Percentiles rank a stretch among this genome's conserved stretches.
Conservation (phyloP, 2,797 vertebrate genomes). For the Sebastes steindachneri region DNA sequence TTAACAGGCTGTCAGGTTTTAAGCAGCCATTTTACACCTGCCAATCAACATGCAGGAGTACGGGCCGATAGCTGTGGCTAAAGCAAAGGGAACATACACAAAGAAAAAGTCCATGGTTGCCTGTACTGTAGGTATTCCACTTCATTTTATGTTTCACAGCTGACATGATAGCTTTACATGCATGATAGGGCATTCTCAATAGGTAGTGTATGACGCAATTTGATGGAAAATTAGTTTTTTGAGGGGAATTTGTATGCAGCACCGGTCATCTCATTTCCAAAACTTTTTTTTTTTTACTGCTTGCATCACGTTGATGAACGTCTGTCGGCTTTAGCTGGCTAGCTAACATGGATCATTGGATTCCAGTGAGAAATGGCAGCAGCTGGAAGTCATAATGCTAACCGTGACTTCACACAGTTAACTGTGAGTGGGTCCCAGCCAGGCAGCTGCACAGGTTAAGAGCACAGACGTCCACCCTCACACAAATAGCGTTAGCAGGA, state of each 20-base stretch:
- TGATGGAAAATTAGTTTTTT: neutral
- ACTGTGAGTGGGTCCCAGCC: neutral
- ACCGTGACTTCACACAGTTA: neutral
- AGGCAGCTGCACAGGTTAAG: neutral
- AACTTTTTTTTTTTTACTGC: neutral
- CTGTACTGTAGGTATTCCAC: neutral
- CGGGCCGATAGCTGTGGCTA: neutral
- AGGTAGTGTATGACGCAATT: neutral
- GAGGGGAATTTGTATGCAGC: neutral
- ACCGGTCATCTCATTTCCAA: neutral
- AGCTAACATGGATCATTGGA: neutral
- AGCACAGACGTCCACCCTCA: neutral
- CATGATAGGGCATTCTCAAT: neutral
- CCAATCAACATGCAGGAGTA: conserved; percentile 2
- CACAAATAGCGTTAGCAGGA: neutral
- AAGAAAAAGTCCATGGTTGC: neutral
- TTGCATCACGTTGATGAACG: neutral
- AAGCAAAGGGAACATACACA: neutral
- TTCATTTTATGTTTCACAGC: neutral
- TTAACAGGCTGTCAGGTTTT: conserved; percentile 33
- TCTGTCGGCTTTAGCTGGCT: neutral
- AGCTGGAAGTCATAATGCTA: neutral
- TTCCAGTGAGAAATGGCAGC: neutral
- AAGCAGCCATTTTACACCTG: conserved; percentile 20
- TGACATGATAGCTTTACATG: neutral